Base-by-base conservation (phyloP, 2,888 invertebrate species). In the Serrognathus titanus region DNA sequence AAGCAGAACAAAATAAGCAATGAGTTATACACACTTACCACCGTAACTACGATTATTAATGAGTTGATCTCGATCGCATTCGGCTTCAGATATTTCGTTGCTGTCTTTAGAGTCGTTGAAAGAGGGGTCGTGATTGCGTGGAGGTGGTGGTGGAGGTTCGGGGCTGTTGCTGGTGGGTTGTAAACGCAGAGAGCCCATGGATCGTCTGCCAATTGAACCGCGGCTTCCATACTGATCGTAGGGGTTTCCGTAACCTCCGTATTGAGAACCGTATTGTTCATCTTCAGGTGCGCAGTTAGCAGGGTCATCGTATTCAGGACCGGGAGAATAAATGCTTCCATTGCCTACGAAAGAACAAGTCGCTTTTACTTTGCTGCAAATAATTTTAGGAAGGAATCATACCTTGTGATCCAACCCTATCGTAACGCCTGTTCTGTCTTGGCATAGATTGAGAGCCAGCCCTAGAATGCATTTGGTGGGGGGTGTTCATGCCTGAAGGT, bases 71-170 rank as follows among this genome's bases (percentile, higher is more conserved):
- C 89, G 89, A 81, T 94, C 94, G 78, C 94, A 94, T 78, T 94
- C 94, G 69, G 94, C 93, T 79, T 94, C 94, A 74, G 92, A 93
- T 79, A 93, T 92, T 80, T 94, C 94, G 81, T 93, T 94, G 79
- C 93, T 93, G 78, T 94, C 93, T 82, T 94, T 94, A 75, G 92
- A 92, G 78, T 94, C 94, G 80, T 94, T 94, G 80, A 93, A 93
- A 55, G 88, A 88, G 69, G 82, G 85, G 77, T 90, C 91, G 71
- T 92, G 90, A 78, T 92, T 92, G 74, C 87, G 88, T 73, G 87
- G 92, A 69, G 87, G 93, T 65, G 88, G 93, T 81, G 78, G 86
- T 72, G 80, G 85, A 63, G 81, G 85, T 80, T 82, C 82, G 78
- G 81, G 89, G 73, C 81, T 84, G 66, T 79, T 80, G 57, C 79